Evolutionary conservation across 2,888 invertebrate genomes (phyloP).

Genomic region (Stomorhina lunata): DNA sequence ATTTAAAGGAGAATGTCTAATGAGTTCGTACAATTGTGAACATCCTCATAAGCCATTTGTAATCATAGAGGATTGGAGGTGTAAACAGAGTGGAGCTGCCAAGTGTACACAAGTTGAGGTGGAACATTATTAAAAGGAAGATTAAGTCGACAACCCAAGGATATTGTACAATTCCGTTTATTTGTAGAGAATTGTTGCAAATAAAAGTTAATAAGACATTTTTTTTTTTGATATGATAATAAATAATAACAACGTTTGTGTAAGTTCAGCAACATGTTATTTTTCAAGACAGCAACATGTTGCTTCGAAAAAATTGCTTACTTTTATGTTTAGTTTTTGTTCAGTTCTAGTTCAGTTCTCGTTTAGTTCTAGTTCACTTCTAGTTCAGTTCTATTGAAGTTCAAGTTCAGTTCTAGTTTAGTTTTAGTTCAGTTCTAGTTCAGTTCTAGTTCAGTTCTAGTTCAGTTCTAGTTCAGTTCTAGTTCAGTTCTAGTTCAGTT

Average conservation of each 20-base stretch:
- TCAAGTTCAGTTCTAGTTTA: background rate
- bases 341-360: background rate
- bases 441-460: background rate
- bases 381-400: background rate
- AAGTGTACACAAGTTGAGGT: conserved; percentile 40
- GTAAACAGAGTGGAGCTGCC: conserved; percentile 68
- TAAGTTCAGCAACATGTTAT: too few relatives aligned
- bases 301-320: too few relatives aligned
- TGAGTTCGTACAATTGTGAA: conserved; percentile 74
- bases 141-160: background rate
- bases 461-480: background rate
- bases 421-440: background rate
- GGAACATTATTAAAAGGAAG: conserved; percentile 14
- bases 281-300: too few relatives aligned
- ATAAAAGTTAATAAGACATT: conserved; percentile 29
- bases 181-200: too few relatives aligned
- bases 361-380: background rate
- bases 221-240: too few relatives aligned
- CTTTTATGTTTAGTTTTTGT: background rate
- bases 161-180: too few relatives aligned
- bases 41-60: conserved; percentile 72
- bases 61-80: conserved; percentile 71
- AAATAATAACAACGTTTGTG: too few relatives aligned
- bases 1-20: conserved; percentile 71
- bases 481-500: background rate